Evolutionary conservation across 2,888 invertebrate species (phyloP), one percentile per base, ranked within the genome.

Genomic region (Oeneis ivallda): DNA sequence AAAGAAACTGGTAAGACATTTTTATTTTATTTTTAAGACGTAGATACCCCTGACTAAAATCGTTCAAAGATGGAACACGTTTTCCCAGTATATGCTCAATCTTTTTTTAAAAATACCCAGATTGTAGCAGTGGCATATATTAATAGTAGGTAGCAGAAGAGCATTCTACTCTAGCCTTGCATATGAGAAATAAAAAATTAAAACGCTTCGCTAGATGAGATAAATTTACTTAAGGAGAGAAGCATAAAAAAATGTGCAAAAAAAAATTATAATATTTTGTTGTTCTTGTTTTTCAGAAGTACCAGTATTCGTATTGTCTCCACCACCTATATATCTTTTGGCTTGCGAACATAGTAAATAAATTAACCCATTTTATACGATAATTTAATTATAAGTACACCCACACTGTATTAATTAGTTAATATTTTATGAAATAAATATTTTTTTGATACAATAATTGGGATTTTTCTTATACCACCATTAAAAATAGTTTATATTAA

Each of bases 321-420:
- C 87, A 0, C 85, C 87, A 0, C 87, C 88, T 0, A 81, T 90
- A n/a, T 89, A 87, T 61, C 76, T 89, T 0, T 64, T 89, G 0
- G 69, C 84, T 0, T 89, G 88, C 66, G 87, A 86, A 41, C 88
- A 88, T 67, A 64, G 66, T 49, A 65, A 70, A 62, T 72, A 41
- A 69, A 32, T 17, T 3, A 7, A 37, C 37, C 37, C 9, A 37
- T 9, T 32, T n/a, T 0, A 17, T 10, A 2, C 3, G 15, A 47
- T 15, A 15, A 15, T 45, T 17, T 17, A 17, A 47, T 13, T 11
- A 4, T 8, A 15, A 47, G 47, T 47, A 9, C 47, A 9, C 17
- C 47, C 17, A 17, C 17, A 47, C 15, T 17, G 17, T 47, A 47
- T 37, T 47, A 26, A 26, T 47, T 47, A 17, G 15, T 47, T 47